phyloP scores from a whole-genome alignment of 1,140 invertebrate species.

The Phocides pigmalion region DNA sequence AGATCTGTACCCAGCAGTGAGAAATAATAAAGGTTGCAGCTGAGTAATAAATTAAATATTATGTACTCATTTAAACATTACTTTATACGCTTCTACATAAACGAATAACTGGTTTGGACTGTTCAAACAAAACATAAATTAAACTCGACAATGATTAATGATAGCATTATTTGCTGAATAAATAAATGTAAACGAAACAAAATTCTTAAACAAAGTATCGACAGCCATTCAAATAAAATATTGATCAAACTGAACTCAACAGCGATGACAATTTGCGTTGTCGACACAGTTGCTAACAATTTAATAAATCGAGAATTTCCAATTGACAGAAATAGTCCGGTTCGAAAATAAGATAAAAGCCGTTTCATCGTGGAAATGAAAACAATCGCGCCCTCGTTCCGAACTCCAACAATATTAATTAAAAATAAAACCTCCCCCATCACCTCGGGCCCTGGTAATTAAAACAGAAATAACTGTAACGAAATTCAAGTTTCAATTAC shows the following conservation, averaged over 20 bases:
- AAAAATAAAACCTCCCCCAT: slow-evolving; percentile 66
- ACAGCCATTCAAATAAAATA: not conserved
- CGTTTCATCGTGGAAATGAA: slow-evolving; percentile 47
- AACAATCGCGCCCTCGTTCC: slow-evolving; percentile 53
- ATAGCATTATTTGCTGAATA: not conserved
- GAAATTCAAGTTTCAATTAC: slow-evolving; percentile 55
- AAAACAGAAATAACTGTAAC: slow-evolving; percentile 64
- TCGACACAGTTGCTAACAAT: slow-evolving; percentile 22
- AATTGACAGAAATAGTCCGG: slow-evolving; percentile 36
- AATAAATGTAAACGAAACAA: not conserved
- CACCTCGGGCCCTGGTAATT: slow-evolving; percentile 59
- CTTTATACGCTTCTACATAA: too few relatives aligned
- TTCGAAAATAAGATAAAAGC: slow-evolving; percentile 48
- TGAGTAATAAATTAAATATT: too few relatives aligned
- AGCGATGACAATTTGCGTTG: slow-evolving; percentile 7
- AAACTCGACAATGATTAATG: not conserved
- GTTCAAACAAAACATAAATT: slow-evolving; percentile 11
- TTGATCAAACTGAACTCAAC: slow-evolving; percentile 3
- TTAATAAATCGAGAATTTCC: slow-evolving; percentile 33
- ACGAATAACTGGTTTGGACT: not conserved
- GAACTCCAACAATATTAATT: slow-evolving; percentile 68
- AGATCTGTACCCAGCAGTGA: too few relatives aligned
- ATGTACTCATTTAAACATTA: too few relatives aligned
- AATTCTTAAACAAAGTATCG: not conserved
- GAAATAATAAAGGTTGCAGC: too few relatives aligned